Base-by-base conservation (phyloP, 2,797 vertebrate genomes). In the Pseudomugil tenellus region DNA sequence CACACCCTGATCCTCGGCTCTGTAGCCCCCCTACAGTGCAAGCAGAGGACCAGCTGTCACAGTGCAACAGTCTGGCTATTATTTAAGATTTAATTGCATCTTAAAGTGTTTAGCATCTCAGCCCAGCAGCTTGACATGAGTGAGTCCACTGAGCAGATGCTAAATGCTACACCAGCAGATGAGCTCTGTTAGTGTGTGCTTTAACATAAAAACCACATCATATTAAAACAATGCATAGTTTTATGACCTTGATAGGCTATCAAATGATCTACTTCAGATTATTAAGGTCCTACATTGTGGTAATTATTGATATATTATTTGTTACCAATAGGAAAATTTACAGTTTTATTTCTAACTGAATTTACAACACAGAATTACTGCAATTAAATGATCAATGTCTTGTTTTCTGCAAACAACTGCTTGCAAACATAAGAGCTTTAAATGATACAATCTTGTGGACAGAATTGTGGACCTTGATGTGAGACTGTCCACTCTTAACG, bases 41-140 rank as follows among this genome's bases (percentile, higher is more conserved):
- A 74, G 63, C 67, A 67, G 69, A 5, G 19, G 68, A 77, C 77
- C 86, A 88, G 81, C 84, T 88, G 88, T 84, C 83, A 39, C 72
- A 65, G 26, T 31, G 13, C 29, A 63, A 79, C 77, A 77, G 57
- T 68, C 75, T 31, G 55, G 72, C 68, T 71, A 61, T 76, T 67
- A 67, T 71, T 76, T 66, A 13, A 79, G 84, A 72, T 84, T 83
- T 63, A 84, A 79, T 55, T 74, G 60, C 57, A 72, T 84, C 76
- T 77, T 60, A 76, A 61, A 79, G 66, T 63, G 49, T 70, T 84
- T 56, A 81, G 62, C 79, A 46, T 72, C 80, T 87, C 81, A 74
- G 57, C 54, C 54, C n/a, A n/a, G n/a, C 70, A 56, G 61, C 67
- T 67, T 63, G 66, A 76, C 63, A 43, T 69, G 68, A 57, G 26